phyloP scores from a whole-genome alignment of 2,113 vertebrate species.

The Vidua chalybeata region DNA sequence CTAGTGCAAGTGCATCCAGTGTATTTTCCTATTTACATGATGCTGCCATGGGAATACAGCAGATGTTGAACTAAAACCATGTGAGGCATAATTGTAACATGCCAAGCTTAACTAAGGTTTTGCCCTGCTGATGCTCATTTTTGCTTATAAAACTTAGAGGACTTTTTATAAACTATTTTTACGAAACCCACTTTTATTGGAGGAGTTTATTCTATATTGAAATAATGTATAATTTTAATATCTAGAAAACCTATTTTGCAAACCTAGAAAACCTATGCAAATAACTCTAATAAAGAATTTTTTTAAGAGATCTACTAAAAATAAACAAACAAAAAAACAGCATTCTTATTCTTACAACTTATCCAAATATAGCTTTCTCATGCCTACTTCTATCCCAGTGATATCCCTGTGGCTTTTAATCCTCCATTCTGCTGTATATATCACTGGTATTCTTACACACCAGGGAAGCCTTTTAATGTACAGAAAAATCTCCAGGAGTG shows the following conservation, averaged over 20 bases:
- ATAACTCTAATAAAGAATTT: not conserved
- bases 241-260: not conserved
- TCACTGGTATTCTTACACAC: not conserved
- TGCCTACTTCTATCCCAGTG: not conserved
- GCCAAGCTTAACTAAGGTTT: not conserved
- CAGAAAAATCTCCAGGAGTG: constrained; percentile 7
- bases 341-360: not conserved
- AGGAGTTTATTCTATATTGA: not conserved
- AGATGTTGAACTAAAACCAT: not conserved
- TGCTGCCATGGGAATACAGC: not conserved
- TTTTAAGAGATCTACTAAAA: not conserved
- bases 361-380: not conserved
- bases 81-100: not conserved
- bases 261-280: not conserved
- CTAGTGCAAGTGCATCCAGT: not conserved
- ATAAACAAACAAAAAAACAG: not conserved
- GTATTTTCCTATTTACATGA: not conserved
- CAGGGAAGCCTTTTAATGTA: not conserved
- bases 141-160: not conserved
- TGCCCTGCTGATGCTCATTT: not conserved
- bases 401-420: not conserved
- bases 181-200: not conserved
- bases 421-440: not conserved
- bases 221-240: not conserved
- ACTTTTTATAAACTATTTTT: not conserved